These are phyloP conservation scores for Syritta pipiens DNA, from an alignment of 2,888 invertebrate species.

Conservation along the genomic window DNA sequence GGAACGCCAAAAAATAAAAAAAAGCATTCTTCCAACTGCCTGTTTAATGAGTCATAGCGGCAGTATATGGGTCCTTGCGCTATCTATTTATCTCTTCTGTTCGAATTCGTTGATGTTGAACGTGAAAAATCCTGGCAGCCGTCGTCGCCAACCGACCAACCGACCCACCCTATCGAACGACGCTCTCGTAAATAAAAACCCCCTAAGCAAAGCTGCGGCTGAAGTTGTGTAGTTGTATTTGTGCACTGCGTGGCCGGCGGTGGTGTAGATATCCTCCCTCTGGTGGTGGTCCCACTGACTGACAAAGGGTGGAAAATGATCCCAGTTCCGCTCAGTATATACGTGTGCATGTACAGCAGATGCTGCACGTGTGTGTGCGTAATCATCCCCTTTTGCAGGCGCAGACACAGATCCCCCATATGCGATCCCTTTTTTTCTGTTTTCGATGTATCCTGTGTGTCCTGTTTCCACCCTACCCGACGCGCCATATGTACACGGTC, in stretches of 20 bases:
- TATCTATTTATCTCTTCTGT: no score
- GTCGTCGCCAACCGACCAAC: conserved; percentile 3
- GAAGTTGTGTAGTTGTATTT: no score
- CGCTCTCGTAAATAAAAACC: conserved; percentile 52
- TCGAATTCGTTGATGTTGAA: conserved; percentile 29
- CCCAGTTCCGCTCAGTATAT: conserved; percentile 37
- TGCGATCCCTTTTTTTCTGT: conserved; percentile 64
- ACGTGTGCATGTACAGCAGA: background rate
- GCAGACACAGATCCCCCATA: conserved; percentile 65
- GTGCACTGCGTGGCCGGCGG: background rate
- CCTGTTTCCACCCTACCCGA: conserved; percentile 59
- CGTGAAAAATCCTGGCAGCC: conserved; percentile 30
- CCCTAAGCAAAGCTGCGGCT: conserved; percentile 38
- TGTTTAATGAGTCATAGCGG: conserved; percentile 48
- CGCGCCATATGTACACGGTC: conserved; percentile 54
- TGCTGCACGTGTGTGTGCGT: conserved; percentile 3
- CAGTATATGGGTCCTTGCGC: conserved; percentile 14
- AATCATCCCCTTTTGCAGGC: conserved; percentile 36
- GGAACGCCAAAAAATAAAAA: background rate
- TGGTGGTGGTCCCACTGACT: conserved; percentile 47
- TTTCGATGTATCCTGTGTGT: no score
- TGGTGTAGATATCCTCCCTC: conserved; percentile 59
- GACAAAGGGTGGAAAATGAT: conserved; percentile 68
- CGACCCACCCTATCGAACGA: conserved; percentile 42
- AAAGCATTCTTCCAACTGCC: background rate